Evolutionary conservation across 2,888 invertebrate genomes (phyloP).

Genomic region (Melieria picta): DNA sequence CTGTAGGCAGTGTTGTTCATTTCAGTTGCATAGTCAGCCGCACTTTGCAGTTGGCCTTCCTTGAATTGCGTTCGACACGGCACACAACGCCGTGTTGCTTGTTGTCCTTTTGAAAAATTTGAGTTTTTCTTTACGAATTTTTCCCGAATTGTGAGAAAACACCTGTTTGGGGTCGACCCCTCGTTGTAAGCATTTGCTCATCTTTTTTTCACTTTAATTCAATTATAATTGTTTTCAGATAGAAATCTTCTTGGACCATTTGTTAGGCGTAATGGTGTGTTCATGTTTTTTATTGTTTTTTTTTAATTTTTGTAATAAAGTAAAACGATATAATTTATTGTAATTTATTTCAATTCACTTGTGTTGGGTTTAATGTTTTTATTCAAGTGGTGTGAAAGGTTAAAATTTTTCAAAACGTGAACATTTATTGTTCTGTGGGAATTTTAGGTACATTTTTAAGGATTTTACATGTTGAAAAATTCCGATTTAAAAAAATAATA

Average conservation of each 20-base stretch:
- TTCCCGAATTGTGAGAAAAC: constrained; percentile 28
- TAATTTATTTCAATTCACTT: constrained; percentile 14
- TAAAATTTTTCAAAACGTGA: too few relatives aligned
- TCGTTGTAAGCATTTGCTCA: not conserved
- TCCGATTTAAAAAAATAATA: too few relatives aligned
- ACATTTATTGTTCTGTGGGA: too few relatives aligned
- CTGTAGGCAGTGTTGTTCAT: not conserved
- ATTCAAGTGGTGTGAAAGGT: too few relatives aligned
- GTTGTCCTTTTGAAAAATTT: constrained; percentile 21
- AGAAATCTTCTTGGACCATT: constrained; percentile 11
- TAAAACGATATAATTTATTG: constrained; percentile 5
- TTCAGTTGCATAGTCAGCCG: not conserved
- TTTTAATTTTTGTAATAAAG: not conserved
- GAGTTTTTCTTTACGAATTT: constrained; percentile 20
- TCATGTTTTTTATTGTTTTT: not conserved
- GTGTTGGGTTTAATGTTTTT: too few relatives aligned
- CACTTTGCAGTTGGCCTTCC: constrained; percentile 4
- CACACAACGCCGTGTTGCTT: not conserved
- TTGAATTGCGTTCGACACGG: constrained; percentile 1
- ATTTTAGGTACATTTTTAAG: too few relatives aligned
- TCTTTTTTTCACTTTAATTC: constrained; percentile 16
- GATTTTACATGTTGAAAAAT: too few relatives aligned
- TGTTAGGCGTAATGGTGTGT: not conserved
- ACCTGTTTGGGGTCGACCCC: constrained; percentile 22
- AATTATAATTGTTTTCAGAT: constrained; percentile 26